These are phyloP conservation scores for Nephrotoma appendiculata DNA, from an alignment of 2,888 invertebrate species.

Conservation along the genomic window DNA sequence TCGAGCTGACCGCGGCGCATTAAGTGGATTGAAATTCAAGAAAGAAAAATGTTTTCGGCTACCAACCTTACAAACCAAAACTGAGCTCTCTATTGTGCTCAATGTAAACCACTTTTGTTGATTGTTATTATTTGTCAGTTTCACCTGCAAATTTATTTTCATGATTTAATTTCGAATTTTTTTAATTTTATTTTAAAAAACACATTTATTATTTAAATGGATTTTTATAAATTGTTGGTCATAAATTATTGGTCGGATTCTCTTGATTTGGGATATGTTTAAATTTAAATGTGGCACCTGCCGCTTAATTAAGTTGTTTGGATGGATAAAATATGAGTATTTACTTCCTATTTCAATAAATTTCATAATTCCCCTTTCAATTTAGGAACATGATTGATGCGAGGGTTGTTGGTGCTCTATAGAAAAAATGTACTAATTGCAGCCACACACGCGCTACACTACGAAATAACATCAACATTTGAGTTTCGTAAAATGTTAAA, in stretches of 20 bases:
- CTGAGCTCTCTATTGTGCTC: no score
- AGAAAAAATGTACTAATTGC: neutral
- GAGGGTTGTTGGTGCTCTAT: no score
- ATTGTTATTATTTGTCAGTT: neutral
- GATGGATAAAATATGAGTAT: neutral
- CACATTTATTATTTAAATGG: neutral
- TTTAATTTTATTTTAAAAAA: neutral
- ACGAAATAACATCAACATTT: no score
- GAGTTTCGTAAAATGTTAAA: no score
- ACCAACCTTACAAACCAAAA: neutral
- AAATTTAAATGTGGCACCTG: neutral
- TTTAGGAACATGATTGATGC: neutral
- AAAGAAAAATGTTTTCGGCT: neutral
- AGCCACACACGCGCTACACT: neutral
- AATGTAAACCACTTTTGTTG: neutral
- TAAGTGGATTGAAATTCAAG: neutral
- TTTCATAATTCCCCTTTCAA: neutral
- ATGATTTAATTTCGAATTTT: neutral
- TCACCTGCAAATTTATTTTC: neutral
- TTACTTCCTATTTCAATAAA: neutral
- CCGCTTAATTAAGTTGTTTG: neutral
- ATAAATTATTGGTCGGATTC: neutral
- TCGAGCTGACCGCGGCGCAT: neutral
- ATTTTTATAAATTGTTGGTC: neutral
- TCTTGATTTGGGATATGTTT: neutral